Percentiles rank a stretch among this genome's conserved stretches.
Conservation (phyloP, 2,888 invertebrate species). For the Heliconius erato region DNA sequence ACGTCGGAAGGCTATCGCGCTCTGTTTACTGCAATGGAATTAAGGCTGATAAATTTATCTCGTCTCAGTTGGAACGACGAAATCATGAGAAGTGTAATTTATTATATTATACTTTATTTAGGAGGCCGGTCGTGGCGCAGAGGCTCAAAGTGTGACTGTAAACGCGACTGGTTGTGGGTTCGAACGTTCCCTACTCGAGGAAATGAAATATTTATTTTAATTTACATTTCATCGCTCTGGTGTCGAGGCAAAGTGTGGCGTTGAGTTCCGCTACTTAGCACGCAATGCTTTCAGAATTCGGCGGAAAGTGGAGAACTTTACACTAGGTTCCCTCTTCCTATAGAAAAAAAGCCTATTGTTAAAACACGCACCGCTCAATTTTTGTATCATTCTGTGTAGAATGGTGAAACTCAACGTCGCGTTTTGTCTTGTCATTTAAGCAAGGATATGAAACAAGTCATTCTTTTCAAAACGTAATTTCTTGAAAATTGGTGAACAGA, state of each 20-base stretch:
- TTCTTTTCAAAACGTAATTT: too few relatives aligned
- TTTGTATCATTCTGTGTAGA: too few relatives aligned
- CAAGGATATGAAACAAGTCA: too few relatives aligned
- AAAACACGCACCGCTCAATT: too few relatives aligned
- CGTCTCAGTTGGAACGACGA: conserved; percentile 24
- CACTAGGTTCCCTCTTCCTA: not conserved
- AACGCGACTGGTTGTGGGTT: not conserved
- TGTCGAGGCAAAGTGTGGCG: not conserved
- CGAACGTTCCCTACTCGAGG: not conserved
- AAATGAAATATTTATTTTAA: not conserved
- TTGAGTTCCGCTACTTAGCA: too few relatives aligned
- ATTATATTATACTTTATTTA: not conserved
- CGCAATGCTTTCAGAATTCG: too few relatives aligned
- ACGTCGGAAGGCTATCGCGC: conserved; percentile 36
- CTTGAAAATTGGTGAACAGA: too few relatives aligned
- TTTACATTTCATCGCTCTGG: not conserved
- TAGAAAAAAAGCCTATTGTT: too few relatives aligned
- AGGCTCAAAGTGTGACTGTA: not conserved
- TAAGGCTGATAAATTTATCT: conserved; percentile 29
- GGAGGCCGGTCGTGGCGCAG: not conserved
- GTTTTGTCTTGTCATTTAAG: too few relatives aligned
- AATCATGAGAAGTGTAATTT: conserved; percentile 19
- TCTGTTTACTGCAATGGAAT: conserved; percentile 32
- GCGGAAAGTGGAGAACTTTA: not conserved
- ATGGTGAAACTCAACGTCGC: too few relatives aligned